Conservation (phyloP, 30 jellyfish, hydroid and myxozoan species). For the Sanderia malayensis region DNA sequence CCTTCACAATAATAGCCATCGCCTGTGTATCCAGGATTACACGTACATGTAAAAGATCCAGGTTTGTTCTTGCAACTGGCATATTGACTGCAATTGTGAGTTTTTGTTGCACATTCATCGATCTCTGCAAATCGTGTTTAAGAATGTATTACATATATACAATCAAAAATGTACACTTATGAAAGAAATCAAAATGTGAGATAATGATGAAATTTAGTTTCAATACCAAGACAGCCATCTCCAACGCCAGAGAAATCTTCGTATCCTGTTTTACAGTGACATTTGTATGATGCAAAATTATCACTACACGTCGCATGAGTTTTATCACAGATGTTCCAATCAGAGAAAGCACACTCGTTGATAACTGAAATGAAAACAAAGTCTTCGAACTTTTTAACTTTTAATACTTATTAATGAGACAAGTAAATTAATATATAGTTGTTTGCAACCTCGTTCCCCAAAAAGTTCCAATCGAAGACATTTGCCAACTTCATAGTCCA, state of each 20-base stretch:
- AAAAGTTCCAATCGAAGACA: slow-evolving; percentile 54
- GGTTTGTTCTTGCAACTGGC: slow-evolving; percentile 42
- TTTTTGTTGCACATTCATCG: slow-evolving; percentile 32
- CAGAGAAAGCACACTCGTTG: slow-evolving; percentile 17
- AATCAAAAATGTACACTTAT: not conserved
- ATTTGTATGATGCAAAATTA: slow-evolving; percentile 35
- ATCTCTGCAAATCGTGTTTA: slow-evolving; percentile 17
- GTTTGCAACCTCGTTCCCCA: slow-evolving; percentile 58
- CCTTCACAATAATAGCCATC: slow-evolving; percentile 93
- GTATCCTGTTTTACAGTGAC: slow-evolving; percentile 44
- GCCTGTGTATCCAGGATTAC: slow-evolving; percentile 69
- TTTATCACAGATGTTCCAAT: slow-evolving; percentile 48
- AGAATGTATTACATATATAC: too few relatives aligned
- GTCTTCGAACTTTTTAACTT: too few relatives aligned
- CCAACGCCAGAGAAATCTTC: slow-evolving; percentile 28
- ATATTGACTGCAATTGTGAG: slow-evolving; percentile 50
- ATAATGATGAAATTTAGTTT: too few relatives aligned
- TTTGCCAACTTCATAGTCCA: slow-evolving; percentile 9
- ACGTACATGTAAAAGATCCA: slow-evolving; percentile 51
- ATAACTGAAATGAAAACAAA: slow-evolving; percentile 4
- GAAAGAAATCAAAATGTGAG: not conserved
- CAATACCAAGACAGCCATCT: slow-evolving; percentile 15
- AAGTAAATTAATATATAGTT: too few relatives aligned
- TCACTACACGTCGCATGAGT: slow-evolving; percentile 27
- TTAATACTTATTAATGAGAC: too few relatives aligned